These are phyloP conservation scores for Pemphigus obesinymphae DNA, from an alignment of 1,140 invertebrate species.

Conservation along the genomic window DNA sequence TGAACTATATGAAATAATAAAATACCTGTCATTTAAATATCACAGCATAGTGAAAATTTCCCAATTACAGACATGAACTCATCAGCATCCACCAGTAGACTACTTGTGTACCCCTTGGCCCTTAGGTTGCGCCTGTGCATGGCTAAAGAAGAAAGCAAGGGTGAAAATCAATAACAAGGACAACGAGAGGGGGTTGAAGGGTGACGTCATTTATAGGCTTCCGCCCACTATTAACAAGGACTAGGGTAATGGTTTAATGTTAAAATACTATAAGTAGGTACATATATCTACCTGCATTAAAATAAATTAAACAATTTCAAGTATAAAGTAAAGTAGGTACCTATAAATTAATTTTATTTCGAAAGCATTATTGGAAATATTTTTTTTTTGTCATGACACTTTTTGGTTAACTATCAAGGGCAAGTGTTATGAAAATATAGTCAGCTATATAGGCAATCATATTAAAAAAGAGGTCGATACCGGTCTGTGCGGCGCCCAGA, in stretches of 20 bases:
- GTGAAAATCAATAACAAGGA: constrained; percentile 28
- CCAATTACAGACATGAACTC: background rate
- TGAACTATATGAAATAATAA: constrained; percentile 4
- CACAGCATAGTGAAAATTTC: constrained; percentile 9
- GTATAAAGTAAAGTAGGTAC: background rate
- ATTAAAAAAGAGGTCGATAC: constrained; percentile 12
- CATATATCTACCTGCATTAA: constrained; percentile 10
- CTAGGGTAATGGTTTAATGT: constrained; percentile 33
- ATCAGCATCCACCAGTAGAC: constrained; percentile 23
- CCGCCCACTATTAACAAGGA: constrained; percentile 8
- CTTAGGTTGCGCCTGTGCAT: constrained; percentile 29
- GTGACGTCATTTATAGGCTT: constrained; percentile 31
- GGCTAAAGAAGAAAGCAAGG: constrained; percentile 32
- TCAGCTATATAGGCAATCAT: background rate
- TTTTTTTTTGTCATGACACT: background rate
- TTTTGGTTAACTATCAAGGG: background rate
- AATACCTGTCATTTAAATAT: constrained; percentile 23
- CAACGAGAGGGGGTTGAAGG: background rate
- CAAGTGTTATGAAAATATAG: background rate
- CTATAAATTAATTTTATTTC: background rate
- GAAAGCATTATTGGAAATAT: background rate
- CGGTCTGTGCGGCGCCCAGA: constrained; percentile 15
- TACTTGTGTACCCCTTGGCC: constrained; percentile 20
- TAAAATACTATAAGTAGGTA: background rate
- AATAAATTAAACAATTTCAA: background rate